Evolutionary conservation across 2,888 invertebrate genomes (phyloP).

Genomic region (Epirrhoe tristata): DNA sequence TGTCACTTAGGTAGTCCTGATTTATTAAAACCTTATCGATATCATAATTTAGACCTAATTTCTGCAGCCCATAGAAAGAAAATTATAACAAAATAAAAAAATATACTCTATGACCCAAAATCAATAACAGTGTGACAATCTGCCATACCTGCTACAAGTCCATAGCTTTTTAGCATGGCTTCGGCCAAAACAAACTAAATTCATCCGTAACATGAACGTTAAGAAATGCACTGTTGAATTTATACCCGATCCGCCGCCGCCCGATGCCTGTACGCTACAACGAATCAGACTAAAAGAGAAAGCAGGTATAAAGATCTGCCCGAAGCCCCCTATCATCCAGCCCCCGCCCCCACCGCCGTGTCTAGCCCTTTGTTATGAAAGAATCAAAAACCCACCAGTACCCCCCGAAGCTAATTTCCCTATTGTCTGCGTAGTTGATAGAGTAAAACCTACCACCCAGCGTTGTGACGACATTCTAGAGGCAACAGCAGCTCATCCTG

Average conservation of each 20-base stretch:
- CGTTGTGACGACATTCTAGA: conserved; percentile 59
- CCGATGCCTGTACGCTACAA: conserved; percentile 58
- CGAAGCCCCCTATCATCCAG: conserved; percentile 49
- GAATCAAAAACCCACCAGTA: conserved; percentile 62
- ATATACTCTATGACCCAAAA: not conserved
- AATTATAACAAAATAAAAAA: not conserved
- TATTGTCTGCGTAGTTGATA: conserved; percentile 55
- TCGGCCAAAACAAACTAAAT: conserved; percentile 27
- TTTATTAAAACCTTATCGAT: not conserved
- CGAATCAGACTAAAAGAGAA: conserved; percentile 52
- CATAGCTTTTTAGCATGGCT: conserved; percentile 11
- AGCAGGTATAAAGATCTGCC: conserved; percentile 64
- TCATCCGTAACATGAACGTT: conserved; percentile 54
- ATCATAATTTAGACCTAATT: not conserved
- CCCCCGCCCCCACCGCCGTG: conserved; percentile 56
- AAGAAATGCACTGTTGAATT: conserved; percentile 61
- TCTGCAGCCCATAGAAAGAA: not conserved
- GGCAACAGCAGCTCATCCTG: conserved; percentile 46
- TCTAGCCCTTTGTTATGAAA: conserved; percentile 63
- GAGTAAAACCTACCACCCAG: conserved; percentile 51
- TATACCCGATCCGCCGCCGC: conserved; percentile 54
- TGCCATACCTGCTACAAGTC: conserved; percentile 2
- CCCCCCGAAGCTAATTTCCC: conserved; percentile 37
- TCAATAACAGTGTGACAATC: conserved; percentile 2
- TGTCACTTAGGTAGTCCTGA: too few species aligned